phyloP scores from a whole-genome alignment of 1,140 invertebrate genomes.

The Pinna nobilis region DNA sequence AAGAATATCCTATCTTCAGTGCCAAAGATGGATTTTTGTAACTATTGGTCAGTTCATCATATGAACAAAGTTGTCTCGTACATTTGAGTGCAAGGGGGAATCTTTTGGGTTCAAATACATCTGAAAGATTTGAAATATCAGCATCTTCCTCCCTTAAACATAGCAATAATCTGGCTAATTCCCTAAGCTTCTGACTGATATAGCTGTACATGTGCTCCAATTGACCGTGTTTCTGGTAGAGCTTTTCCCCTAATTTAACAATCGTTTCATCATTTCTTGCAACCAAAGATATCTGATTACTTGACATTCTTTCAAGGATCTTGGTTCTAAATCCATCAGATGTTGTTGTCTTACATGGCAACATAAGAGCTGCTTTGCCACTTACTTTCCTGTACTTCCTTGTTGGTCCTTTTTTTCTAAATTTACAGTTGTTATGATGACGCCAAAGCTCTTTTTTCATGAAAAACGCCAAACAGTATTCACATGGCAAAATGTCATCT shows the following conservation, averaged over 20 bases:
- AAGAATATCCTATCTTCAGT: slow-evolving; percentile 43
- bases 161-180: slow-evolving; percentile 41
- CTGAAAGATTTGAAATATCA: slow-evolving; percentile 25
- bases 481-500: slow-evolving; percentile 40
- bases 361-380: slow-evolving; percentile 23
- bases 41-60: slow-evolving; percentile 29
- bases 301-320: slow-evolving; percentile 33
- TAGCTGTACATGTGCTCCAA: slow-evolving; percentile 27
- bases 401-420: slow-evolving; percentile 24
- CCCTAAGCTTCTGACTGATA: slow-evolving; percentile 46
- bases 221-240: slow-evolving; percentile 46
- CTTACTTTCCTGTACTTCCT: slow-evolving; percentile 8
- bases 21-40: slow-evolving; percentile 44
- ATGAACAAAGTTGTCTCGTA: slow-evolving; percentile 37
- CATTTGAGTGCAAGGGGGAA: slow-evolving; percentile 26
- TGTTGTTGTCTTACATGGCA: slow-evolving; percentile 22
- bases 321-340: slow-evolving; percentile 40
- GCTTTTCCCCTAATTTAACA: slow-evolving; percentile 37
- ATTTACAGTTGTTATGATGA: slow-evolving; percentile 34
- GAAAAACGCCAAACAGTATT: slow-evolving; percentile 44
- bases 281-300: slow-evolving; percentile 34
- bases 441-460: slow-evolving; percentile 40
- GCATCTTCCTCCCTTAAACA: slow-evolving; percentile 32
- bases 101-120: slow-evolving; percentile 31
- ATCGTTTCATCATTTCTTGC: slow-evolving; percentile 43